A percentile compares a stretch with the other conserved stretches of the same genome.
phyloP scores from a whole-genome alignment of 2,113 vertebrate genomes.

The Hemiprocne comata region DNA sequence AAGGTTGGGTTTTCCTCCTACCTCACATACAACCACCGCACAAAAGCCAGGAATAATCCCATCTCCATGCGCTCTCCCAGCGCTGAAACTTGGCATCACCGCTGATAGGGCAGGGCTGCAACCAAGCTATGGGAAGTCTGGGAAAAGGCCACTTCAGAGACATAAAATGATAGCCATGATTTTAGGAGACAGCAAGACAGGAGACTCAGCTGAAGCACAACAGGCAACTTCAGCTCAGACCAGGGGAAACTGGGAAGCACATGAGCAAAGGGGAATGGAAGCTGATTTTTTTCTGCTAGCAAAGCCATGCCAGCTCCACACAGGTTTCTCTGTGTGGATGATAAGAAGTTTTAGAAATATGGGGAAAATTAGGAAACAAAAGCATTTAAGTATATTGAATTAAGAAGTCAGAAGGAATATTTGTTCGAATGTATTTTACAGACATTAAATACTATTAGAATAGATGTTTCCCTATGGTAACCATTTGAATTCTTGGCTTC shows the following conservation, averaged over 20 bases:
- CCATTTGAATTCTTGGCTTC: background rate
- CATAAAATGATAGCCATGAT: background rate
- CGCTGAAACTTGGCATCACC: background rate
- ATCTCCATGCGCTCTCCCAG: background rate
- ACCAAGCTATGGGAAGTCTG: background rate
- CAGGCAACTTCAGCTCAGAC: background rate
- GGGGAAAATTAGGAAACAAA: background rate
- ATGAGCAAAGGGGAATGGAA: background rate
- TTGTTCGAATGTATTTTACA: background rate
- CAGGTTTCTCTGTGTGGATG: background rate
- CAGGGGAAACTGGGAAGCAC: background rate
- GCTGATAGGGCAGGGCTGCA: background rate
- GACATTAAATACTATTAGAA: background rate
- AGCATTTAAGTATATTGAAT: background rate
- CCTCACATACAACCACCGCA: background rate
- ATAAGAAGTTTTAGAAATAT: background rate
- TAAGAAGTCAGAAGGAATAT: background rate
- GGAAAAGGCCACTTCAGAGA: background rate
- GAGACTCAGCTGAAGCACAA: background rate
- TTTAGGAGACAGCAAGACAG: background rate
- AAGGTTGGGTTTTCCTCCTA: background rate
- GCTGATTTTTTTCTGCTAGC: background rate
- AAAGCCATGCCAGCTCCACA: background rate
- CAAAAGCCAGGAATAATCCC: background rate
- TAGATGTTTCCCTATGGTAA: background rate